Percentiles rank a stretch among this genome's conserved stretches.
Conservation (phyloP, 2,113 vertebrate species). For the Mobula hypostoma region DNA sequence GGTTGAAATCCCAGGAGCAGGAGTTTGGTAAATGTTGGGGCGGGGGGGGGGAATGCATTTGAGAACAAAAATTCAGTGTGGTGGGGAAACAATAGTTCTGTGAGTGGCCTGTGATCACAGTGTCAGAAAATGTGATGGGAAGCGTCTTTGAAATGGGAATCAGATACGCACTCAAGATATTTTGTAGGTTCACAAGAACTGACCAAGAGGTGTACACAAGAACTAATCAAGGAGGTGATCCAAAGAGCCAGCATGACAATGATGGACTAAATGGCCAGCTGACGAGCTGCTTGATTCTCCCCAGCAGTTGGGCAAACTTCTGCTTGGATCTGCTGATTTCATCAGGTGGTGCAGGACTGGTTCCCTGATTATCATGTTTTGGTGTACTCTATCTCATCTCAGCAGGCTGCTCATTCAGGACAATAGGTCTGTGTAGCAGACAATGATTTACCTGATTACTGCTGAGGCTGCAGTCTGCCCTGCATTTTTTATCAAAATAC, state of each 20-base stretch:
- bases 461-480: background rate
- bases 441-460: conserved; percentile 27
- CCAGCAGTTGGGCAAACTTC: background rate
- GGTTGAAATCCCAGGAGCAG: too few relatives aligned
- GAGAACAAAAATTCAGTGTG: background rate
- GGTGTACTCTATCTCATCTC: background rate
- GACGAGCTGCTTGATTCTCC: background rate
- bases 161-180: background rate
- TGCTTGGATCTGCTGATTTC: background rate
- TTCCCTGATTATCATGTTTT: conserved; percentile 20
- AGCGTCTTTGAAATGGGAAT: background rate
- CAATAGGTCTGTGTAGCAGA: conserved; percentile 20
- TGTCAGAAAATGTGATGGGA: background rate
- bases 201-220: background rate
- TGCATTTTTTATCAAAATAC: conserved; percentile 30
- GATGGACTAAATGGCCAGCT: background rate
- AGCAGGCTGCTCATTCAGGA: background rate
- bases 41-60: background rate
- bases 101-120: background rate
- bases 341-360: background rate
- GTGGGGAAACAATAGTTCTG: background rate
- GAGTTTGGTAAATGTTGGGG: background rate
- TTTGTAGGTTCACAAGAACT: background rate
- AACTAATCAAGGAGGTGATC: background rate
- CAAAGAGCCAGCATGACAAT: background rate